Conservation (phyloP, 2,113 vertebrate genomes). For the Antennarius striatus region DNA sequence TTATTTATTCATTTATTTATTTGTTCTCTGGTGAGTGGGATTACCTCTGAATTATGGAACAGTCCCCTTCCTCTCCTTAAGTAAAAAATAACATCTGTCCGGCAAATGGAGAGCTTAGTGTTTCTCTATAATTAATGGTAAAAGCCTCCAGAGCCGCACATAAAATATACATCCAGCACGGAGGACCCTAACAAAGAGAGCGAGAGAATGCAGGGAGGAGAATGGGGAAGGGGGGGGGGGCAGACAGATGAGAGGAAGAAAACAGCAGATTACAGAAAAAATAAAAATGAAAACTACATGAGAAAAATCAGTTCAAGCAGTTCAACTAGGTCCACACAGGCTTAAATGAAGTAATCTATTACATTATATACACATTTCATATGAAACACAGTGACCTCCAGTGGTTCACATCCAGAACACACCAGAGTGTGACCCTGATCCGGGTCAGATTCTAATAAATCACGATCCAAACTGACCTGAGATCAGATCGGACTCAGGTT, state of each 20-base stretch:
- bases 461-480: too few relatives aligned
- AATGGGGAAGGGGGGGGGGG: neutral
- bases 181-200: slow-evolving; percentile 73
- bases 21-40: slow-evolving; percentile 74
- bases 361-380: too few relatives aligned
- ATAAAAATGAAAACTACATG: slow-evolving; percentile 1
- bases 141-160: slow-evolving; percentile 81
- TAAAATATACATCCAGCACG: slow-evolving; percentile 79
- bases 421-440: too few relatives aligned
- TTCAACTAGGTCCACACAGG: too few relatives aligned
- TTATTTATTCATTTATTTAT: slow-evolving; percentile 82
- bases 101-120: slow-evolving; percentile 83
- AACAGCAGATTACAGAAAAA: slow-evolving; percentile 19
- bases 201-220: slow-evolving; percentile 43
- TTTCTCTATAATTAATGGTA: slow-evolving; percentile 85
- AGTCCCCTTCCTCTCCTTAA: slow-evolving; percentile 78
- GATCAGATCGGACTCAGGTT: too few relatives aligned
- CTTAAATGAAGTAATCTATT: too few relatives aligned
- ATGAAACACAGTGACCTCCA: slow-evolving; percentile 33
- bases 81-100: slow-evolving; percentile 84
- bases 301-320: neutral
- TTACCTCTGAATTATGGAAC: slow-evolving; percentile 81
- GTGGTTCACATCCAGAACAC: slow-evolving; percentile 12
- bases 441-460: too few relatives aligned
- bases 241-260: slow-evolving; percentile 19